A percentile compares a stretch with the other conserved stretches of the same genome.
These are phyloP conservation scores for Sparus aurata DNA, from an alignment of 2,797 vertebrate species.

Conservation along the genomic window DNA sequence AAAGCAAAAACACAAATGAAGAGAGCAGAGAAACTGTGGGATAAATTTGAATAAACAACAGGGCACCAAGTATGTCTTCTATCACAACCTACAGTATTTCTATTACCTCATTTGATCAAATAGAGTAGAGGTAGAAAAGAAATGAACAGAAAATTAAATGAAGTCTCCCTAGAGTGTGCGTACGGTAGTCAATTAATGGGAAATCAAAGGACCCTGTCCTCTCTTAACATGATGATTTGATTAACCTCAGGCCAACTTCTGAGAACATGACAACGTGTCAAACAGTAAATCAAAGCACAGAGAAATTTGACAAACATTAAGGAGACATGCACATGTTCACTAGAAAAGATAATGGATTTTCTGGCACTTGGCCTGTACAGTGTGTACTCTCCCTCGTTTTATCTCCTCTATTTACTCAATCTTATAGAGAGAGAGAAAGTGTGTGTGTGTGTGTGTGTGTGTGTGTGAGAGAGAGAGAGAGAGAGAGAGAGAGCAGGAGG, in stretches of 20 bases:
- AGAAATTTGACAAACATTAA: constrained; percentile 11
- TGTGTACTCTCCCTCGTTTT: constrained; percentile 49
- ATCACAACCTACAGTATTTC: not conserved
- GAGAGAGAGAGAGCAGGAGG: too few species aligned
- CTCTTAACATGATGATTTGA: constrained; percentile 32
- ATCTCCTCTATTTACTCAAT: constrained; percentile 55
- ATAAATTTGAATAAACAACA: not conserved
- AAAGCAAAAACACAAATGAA: too few species aligned
- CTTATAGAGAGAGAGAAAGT: constrained; percentile 5
- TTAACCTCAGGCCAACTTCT: constrained; percentile 64
- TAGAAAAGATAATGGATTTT: constrained; percentile 48
- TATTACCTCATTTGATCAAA: not conserved
- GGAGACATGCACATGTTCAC: constrained; percentile 56
- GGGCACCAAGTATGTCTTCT: not conserved
- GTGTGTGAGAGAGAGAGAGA: not conserved
- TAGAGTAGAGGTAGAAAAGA: not conserved
- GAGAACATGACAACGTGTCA: constrained; percentile 41
- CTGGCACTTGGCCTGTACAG: constrained; percentile 46
- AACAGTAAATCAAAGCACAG: constrained; percentile 64
- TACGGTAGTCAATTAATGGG: not conserved
- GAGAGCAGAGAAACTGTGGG: too few species aligned
- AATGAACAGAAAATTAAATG: not conserved
- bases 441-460: constrained; percentile 22
- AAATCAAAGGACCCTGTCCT: constrained; percentile 26
- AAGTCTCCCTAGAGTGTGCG: not conserved